Percentiles rank a stretch among this genome's conserved stretches.
Conservation (phyloP, 2,797 vertebrate species). For the Emydoidea blandingii region DNA sequence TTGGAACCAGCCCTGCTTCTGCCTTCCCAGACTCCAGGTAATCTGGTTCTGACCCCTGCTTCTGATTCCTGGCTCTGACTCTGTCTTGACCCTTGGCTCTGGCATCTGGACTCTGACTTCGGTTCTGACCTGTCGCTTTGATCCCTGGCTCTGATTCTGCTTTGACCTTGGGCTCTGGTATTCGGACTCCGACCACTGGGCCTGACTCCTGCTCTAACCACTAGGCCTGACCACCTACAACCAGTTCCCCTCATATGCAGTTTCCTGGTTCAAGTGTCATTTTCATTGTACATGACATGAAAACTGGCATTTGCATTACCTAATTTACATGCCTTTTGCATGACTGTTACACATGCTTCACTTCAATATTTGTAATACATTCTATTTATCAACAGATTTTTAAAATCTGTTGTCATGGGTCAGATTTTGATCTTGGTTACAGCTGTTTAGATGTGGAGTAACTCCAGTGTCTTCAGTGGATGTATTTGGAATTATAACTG, state of each 20-base stretch:
- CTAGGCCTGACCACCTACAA: too few species aligned
- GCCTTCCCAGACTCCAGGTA: not conserved
- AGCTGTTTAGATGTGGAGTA: not conserved
- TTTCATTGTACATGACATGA: not conserved
- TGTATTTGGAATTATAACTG: conserved; percentile 14
- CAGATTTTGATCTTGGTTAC: not conserved
- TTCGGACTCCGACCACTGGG: not conserved
- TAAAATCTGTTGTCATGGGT: not conserved
- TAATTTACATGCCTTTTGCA: not conserved
- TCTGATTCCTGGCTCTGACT: not conserved
- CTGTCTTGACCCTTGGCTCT: not conserved
- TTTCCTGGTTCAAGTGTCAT: not conserved
- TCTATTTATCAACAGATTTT: not conserved
- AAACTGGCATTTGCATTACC: not conserved
- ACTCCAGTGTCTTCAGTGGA: not conserved
- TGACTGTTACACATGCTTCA: not conserved
- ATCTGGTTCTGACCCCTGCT: not conserved
- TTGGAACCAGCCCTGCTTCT: not conserved
- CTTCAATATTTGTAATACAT: not conserved
- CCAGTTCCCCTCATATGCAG: not conserved
- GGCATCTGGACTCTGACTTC: not conserved
- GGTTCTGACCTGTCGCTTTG: not conserved
- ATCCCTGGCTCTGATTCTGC: not conserved
- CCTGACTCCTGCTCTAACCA: not conserved
- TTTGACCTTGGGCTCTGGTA: not conserved